phyloP scores from a whole-genome alignment of 2,113 vertebrate genomes.

The Crotalus tigris region DNA sequence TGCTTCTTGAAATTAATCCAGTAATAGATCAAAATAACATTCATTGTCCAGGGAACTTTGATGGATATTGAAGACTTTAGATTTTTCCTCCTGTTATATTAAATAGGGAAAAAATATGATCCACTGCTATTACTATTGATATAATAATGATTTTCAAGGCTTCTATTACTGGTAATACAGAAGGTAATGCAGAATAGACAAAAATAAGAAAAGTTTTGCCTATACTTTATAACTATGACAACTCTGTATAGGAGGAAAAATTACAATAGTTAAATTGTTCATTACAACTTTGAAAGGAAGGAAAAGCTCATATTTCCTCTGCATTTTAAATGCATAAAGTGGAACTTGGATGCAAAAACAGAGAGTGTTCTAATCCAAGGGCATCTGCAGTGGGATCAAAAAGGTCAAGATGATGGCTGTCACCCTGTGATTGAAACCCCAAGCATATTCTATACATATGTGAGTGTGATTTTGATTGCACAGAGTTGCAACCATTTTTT shows the following conservation, averaged over 20 bases:
- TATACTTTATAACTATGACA: background rate
- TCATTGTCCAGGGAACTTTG: background rate
- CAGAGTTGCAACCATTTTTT: background rate
- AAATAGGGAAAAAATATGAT: background rate
- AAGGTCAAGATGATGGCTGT: background rate
- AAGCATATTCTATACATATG: background rate
- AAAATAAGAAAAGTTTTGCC: background rate
- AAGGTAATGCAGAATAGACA: background rate
- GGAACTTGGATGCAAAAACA: background rate
- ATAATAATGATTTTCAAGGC: background rate
- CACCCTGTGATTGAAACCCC: background rate
- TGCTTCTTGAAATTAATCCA: background rate
- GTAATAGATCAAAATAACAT: background rate
- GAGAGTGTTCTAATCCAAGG: background rate
- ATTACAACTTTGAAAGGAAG: background rate
- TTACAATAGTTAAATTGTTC: background rate
- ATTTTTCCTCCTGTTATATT: background rate
- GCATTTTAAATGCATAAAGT: background rate
- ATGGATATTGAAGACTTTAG: background rate
- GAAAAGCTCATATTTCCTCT: background rate
- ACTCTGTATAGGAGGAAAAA: background rate
- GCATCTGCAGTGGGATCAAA: background rate
- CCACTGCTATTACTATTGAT: background rate
- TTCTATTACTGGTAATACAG: background rate
- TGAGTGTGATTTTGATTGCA: background rate